Percentiles rank a stretch among this genome's conserved stretches.
Conservation (phyloP, 1,140 invertebrate species). For the Macrobrachium rosenbergii region DNA sequence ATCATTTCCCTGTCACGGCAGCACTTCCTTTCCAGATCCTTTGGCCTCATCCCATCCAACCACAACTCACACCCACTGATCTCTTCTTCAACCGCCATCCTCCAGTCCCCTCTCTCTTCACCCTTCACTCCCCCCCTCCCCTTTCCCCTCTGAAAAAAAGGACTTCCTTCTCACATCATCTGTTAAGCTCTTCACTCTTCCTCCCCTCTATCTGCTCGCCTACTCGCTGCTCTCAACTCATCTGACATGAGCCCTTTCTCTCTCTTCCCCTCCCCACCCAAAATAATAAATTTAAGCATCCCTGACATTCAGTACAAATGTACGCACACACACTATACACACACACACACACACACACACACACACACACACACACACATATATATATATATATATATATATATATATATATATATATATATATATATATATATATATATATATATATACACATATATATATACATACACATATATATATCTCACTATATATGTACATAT, state of each 20-base stretch:
- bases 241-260: neutral
- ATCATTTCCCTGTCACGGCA: neutral
- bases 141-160: neutral
- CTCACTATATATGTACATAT: neutral
- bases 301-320: too few species aligned
- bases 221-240: neutral
- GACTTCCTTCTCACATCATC: too few species aligned
- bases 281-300: too few species aligned
- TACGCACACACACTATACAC: neutral
- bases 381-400: neutral
- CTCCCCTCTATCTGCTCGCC: neutral
- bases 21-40: neutral
- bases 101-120: neutral
- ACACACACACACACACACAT: too few species aligned
- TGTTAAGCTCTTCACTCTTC: neutral
- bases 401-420: neutral
- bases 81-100: conserved; percentile 1
- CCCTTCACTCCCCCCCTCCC: neutral
- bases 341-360: neutral
- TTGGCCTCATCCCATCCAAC: neutral
- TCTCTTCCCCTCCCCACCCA: neutral
- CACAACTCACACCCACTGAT: too few species aligned
- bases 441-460: neutral
- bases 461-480: conserved; percentile 6
- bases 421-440: conserved; percentile 2